These are phyloP conservation scores for Phragmatobia fuliginosa DNA, from an alignment of 2,888 invertebrate species.

Conservation along the genomic window DNA sequence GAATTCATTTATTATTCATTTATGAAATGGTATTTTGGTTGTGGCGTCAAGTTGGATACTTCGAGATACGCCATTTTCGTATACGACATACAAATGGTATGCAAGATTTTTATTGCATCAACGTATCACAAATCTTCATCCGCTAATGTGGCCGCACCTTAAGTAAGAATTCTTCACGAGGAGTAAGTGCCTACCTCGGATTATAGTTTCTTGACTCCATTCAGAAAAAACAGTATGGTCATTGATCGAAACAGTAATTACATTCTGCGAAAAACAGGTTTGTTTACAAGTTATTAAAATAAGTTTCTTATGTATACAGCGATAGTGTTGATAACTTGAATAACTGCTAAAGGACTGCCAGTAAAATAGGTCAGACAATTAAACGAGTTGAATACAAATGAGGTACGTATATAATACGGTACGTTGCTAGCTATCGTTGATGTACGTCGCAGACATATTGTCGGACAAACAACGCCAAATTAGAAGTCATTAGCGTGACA, in stretches of 20 bases:
- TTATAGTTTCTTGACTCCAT: slow-evolving; percentile 13
- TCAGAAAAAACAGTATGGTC: slow-evolving; percentile 32
- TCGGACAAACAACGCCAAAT: slow-evolving; percentile 43
- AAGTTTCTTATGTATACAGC: slow-evolving; percentile 42
- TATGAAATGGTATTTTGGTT: too few species aligned
- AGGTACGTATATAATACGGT: slow-evolving; percentile 27
- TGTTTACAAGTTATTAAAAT: slow-evolving; percentile 43
- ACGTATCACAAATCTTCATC: too few species aligned
- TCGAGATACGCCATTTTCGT: too few species aligned
- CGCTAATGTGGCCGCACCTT: background rate
- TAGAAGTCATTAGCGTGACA: slow-evolving; percentile 43
- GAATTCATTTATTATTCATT: too few species aligned
- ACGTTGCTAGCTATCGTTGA: slow-evolving; percentile 37
- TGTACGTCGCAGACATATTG: slow-evolving; percentile 40
- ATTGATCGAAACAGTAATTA: slow-evolving; percentile 41
- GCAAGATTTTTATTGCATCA: too few species aligned
- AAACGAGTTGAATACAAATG: slow-evolving; percentile 49
- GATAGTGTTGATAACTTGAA: slow-evolving; percentile 42
- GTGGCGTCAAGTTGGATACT: too few species aligned
- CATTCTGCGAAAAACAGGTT: slow-evolving; percentile 47
- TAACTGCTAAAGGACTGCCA: slow-evolving; percentile 47
- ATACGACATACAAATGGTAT: too few species aligned
- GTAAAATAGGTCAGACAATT: slow-evolving; percentile 56
- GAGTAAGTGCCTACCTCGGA: background rate
- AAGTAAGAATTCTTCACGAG: background rate